phyloP scores from a whole-genome alignment of 2,888 invertebrate genomes.

The Drosophila pseudotalamancana region DNA sequence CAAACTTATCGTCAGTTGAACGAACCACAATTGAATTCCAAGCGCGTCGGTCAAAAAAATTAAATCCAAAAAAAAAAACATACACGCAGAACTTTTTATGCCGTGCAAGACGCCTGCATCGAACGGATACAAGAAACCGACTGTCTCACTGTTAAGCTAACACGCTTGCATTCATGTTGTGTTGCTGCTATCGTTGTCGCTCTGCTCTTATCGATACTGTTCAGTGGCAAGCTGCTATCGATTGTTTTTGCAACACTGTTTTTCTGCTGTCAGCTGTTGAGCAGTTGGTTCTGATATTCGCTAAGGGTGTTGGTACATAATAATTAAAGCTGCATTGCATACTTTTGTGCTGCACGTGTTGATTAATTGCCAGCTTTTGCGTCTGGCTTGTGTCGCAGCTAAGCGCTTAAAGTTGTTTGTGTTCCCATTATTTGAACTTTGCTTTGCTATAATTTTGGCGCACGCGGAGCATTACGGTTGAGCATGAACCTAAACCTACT shows the following conservation, averaged over 20 bases:
- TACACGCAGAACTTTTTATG: background rate
- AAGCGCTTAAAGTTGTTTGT: background rate
- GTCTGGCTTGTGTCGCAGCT: background rate
- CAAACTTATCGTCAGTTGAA: conserved; percentile 46
- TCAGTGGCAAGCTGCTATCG: background rate
- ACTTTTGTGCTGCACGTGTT: background rate
- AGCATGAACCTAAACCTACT: background rate
- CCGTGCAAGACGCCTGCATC: conserved; percentile 10
- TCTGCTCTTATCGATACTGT: conserved; percentile 30
- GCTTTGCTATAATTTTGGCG: background rate
- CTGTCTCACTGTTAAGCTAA: conserved; percentile 32
- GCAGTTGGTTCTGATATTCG: background rate
- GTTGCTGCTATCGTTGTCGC: background rate
- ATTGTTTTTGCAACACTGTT: conserved; percentile 14
- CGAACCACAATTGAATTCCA: conserved; percentile 49
- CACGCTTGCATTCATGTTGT: conserved; percentile 21
- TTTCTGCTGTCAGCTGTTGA: background rate
- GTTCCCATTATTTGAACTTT: conserved; percentile 22
- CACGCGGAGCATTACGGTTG: background rate
- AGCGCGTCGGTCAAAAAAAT: conserved; percentile 51
- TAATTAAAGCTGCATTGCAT: background rate
- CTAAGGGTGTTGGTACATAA: background rate
- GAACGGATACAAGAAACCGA: conserved; percentile 39
- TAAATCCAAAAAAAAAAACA: conserved; percentile 29
- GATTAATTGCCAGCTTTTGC: background rate